phyloP scores from a whole-genome alignment of 2,888 invertebrate species.

The Atrina japonica region DNA sequence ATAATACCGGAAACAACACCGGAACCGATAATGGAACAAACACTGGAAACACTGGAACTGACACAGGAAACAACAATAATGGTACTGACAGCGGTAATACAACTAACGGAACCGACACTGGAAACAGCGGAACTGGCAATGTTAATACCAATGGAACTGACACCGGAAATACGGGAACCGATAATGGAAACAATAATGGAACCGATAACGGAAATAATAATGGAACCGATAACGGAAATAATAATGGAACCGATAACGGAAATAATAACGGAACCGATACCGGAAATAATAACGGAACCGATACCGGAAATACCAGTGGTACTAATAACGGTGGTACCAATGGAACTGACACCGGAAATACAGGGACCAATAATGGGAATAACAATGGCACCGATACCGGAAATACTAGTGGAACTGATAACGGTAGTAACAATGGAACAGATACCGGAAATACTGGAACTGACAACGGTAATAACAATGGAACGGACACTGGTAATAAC shows the following conservation, averaged over 20 bases:
- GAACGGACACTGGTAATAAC: background rate
- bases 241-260: background rate
- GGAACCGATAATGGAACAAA: background rate
- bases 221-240: background rate
- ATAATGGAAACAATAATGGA: background rate
- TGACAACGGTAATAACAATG: background rate
- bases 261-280: too few relatives aligned
- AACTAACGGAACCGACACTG: too few relatives aligned
- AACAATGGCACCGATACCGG: background rate
- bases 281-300: too few relatives aligned
- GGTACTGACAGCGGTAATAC: too few relatives aligned
- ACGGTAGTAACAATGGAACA: too few relatives aligned
- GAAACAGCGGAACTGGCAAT: too few relatives aligned
- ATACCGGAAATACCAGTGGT: too few relatives aligned
- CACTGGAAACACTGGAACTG: background rate
- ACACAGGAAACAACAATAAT: too few relatives aligned
- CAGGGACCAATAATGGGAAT: too few relatives aligned
- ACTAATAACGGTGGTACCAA: too few relatives aligned
- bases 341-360: too few relatives aligned
- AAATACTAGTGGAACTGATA: constrained; percentile 1
- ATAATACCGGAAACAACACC: background rate
- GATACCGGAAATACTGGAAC: constrained; percentile 1
- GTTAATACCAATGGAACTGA: too few relatives aligned
- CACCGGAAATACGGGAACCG: background rate
- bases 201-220: background rate